phyloP scores from a whole-genome alignment of 2,113 vertebrate genomes.

The Montifringilla adamsi region DNA sequence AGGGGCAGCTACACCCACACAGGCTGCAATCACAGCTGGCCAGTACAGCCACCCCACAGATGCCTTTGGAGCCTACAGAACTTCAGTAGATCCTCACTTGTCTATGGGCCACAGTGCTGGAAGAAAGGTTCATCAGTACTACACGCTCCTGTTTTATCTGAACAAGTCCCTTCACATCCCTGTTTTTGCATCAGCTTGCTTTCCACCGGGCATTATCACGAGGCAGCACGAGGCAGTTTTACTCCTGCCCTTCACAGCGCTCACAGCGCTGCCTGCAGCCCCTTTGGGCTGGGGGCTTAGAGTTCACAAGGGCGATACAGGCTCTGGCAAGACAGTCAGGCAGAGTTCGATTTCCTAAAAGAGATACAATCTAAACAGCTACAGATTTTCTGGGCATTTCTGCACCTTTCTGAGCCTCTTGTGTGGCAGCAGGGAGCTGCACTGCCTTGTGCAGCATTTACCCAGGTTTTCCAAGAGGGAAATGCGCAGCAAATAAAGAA shows the following conservation, averaged over 20 bases:
- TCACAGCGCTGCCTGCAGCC: not conserved
- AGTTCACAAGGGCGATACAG: not conserved
- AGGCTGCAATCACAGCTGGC: not conserved
- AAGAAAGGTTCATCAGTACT: not conserved
- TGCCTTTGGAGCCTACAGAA: not conserved
- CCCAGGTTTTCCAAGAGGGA: conserved; percentile 7
- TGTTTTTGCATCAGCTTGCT: not conserved
- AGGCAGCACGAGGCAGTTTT: not conserved
- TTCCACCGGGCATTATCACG: not conserved
- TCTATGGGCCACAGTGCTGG: not conserved
- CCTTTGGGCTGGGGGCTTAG: not conserved
- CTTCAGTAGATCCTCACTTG: not conserved
- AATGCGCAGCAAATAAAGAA: conserved; percentile 3
- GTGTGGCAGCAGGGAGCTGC: not conserved
- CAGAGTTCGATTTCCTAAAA: not conserved
- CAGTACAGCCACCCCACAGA: not conserved
- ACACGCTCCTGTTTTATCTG: not conserved
- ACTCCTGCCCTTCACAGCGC: rapidly evolving
- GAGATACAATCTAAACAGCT: not conserved
- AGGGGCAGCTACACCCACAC: not conserved
- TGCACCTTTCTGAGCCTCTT: not conserved
- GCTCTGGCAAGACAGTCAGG: not conserved
- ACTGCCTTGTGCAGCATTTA: not conserved
- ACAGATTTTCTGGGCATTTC: not conserved
- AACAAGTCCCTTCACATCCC: not conserved